Percentiles rank a stretch among this genome's conserved stretches.
phyloP scores from a whole-genome alignment of 2,888 invertebrate species.

The Anarsia innoxiella region DNA sequence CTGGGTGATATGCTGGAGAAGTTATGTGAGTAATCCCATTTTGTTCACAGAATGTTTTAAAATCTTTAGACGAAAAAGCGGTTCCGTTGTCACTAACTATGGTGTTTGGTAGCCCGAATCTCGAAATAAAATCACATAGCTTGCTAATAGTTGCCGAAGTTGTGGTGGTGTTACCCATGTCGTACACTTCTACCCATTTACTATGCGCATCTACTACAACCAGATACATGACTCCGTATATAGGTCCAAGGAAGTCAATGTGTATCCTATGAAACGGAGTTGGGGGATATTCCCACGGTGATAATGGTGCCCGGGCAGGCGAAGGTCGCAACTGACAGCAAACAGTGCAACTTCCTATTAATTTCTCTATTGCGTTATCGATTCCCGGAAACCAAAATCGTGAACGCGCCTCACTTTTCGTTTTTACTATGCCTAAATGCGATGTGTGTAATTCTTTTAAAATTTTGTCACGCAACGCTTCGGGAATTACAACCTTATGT shows the following conservation, averaged over 20 bases:
- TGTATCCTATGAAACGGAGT: background rate
- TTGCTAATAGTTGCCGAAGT: slow-evolving; percentile 1
- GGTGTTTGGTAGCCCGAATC: background rate
- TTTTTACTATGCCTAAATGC: slow-evolving; percentile 1
- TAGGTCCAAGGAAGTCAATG: slow-evolving; percentile 1
- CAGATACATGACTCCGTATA: too few relatives aligned
- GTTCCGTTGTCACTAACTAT: slow-evolving; percentile 1
- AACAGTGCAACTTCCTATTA: background rate
- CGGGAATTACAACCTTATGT: background rate
- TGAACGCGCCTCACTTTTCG: background rate
- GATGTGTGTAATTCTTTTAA: background rate
- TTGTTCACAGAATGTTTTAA: background rate
- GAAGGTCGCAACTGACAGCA: background rate
- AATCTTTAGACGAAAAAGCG: background rate
- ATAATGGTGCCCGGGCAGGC: background rate
- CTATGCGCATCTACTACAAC: slow-evolving; percentile 1
- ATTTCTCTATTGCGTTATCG: background rate
- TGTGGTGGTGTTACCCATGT: background rate
- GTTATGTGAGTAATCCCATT: slow-evolving; percentile 10
- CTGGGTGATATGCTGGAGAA: background rate
- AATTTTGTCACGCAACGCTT: background rate
- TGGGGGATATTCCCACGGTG: background rate
- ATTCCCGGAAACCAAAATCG: background rate
- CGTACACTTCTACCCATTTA: slow-evolving; percentile 2
- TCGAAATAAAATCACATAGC: background rate